Evolutionary conservation across 2,113 vertebrate genomes (phyloP).

Genomic region (Platanista minor): DNA sequence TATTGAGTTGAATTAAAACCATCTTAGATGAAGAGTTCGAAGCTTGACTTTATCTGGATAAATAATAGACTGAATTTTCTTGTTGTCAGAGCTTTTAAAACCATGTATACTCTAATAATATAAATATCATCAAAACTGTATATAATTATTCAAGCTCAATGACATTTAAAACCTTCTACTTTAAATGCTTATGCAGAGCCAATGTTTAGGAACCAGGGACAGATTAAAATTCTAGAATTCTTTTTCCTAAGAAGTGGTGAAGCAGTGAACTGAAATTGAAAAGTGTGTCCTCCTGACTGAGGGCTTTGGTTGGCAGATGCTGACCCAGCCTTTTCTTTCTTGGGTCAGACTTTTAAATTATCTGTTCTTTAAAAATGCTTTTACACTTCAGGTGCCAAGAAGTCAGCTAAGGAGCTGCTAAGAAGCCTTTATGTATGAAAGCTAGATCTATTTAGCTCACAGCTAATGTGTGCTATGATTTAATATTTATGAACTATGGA

Average conservation of each 20-base stretch:
- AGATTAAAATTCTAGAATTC: background rate
- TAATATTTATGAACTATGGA: conserved; percentile 35
- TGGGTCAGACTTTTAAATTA: background rate
- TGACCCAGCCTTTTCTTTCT: background rate
- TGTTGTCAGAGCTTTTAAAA: background rate
- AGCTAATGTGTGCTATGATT: background rate
- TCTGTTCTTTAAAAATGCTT: background rate
- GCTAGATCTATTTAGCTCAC: background rate
- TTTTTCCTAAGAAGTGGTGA: background rate
- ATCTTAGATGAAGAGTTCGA: conserved; percentile 21
- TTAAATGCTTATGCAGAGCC: background rate
- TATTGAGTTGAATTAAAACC: conserved; percentile 3
- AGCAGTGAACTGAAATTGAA: background rate
- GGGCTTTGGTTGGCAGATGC: background rate
- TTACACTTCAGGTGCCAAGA: background rate
- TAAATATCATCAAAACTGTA: background rate
- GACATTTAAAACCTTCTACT: background rate
- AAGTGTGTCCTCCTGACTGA: background rate
- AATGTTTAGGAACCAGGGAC: background rate
- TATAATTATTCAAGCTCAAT: conserved; percentile 1
- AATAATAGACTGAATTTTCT: background rate
- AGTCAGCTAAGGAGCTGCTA: conserved; percentile 2
- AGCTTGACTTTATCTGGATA: conserved; percentile 17
- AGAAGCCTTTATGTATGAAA: conserved; percentile 2
- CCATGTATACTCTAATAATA: background rate